Percentiles rank a stretch among this genome's conserved stretches.
Evolutionary conservation across 2,113 vertebrate species (phyloP).

Genomic region (Phycodurus eques): DNA sequence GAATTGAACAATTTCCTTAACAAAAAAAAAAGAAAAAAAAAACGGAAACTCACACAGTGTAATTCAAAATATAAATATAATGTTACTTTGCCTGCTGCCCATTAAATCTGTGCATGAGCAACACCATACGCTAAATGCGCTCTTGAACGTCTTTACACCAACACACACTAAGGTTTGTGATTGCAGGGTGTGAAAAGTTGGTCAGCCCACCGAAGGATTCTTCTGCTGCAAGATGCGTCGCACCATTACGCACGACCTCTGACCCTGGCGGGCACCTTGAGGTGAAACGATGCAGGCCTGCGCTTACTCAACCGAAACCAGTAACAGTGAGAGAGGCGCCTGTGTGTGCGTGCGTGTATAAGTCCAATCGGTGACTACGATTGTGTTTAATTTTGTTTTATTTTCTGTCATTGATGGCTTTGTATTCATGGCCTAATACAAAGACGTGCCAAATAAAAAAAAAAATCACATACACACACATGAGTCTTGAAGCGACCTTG

Average conservation of each 20-base stretch:
- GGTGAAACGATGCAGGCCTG: constrained; percentile 78
- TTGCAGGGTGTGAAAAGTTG: constrained; percentile 70
- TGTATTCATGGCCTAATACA: not conserved
- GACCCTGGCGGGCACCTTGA: constrained; percentile 75
- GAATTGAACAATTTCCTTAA: not conserved
- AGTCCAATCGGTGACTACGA: not conserved
- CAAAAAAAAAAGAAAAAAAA: too few species aligned
- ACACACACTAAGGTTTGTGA: constrained; percentile 60
- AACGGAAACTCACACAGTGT: too few species aligned
- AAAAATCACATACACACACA: not conserved
- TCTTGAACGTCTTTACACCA: constrained; percentile 23
- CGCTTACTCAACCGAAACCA: constrained; percentile 76
- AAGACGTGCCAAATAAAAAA: not conserved
- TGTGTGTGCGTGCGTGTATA: constrained; percentile 4
- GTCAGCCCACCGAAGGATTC: constrained; percentile 74
- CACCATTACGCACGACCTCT: constrained; percentile 80
- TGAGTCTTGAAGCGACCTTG: not conserved
- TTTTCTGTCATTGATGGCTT: not conserved
- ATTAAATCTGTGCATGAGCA: constrained; percentile 26
- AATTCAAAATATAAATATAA: not conserved
- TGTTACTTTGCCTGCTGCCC: not conserved
- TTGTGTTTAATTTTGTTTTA: not conserved
- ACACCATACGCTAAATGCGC: constrained; percentile 28
- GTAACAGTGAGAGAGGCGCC: constrained; percentile 61
- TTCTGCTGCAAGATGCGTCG: constrained; percentile 74